Evolutionary conservation across 2,113 vertebrate species (phyloP), one percentile per base, ranked within the genome.

Genomic region (Rafetus swinhoei): DNA sequence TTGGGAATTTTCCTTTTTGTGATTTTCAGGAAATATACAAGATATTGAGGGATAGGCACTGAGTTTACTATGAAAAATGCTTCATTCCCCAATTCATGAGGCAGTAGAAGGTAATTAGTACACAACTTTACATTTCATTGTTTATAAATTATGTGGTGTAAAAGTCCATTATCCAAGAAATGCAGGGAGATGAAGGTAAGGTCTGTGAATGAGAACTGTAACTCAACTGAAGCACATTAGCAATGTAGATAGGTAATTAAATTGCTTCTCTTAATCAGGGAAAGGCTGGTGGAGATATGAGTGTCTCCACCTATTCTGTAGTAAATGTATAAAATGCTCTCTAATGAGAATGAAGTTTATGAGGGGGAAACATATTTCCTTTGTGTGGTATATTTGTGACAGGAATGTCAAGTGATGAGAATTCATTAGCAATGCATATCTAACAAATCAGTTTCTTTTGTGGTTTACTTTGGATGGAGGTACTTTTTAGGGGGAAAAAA

Each of bases 341-440:
- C 69, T 89, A 95, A 94, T 84, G 74, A n/a, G 72, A 93, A 1
- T 79, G 84, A 97, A 94, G 82, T 93, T 97, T 94, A 92, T 93
- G 84, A 96, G 35, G 79, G 79, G 88, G 83, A 92, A 93, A 95
- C 96, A 91, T 90, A 85, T 84, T 93, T 94, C 87, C 89, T 92
- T 87, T 89, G 74, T 65, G 86, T 82, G 91, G 45, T 77, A 79
- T 86, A 85, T 81, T 88, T 95, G 88, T 86, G 89, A 90, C 65
- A 95, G 39, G 86, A 95, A 95, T 97, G 93, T 96, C 91, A 95
- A 53, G n/a, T 55, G 50, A 83, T 25, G 39, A 65, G 29, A 92
- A 56, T 89, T 92, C 9, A 54, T 94, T 88, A 94, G 22, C 80
- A 90, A 55, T 2, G 89, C 19, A 81, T 90, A 16, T 91, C 60